Conservation (phyloP, 2,888 invertebrate species). For the Acanthosepion lycidas region DNA sequence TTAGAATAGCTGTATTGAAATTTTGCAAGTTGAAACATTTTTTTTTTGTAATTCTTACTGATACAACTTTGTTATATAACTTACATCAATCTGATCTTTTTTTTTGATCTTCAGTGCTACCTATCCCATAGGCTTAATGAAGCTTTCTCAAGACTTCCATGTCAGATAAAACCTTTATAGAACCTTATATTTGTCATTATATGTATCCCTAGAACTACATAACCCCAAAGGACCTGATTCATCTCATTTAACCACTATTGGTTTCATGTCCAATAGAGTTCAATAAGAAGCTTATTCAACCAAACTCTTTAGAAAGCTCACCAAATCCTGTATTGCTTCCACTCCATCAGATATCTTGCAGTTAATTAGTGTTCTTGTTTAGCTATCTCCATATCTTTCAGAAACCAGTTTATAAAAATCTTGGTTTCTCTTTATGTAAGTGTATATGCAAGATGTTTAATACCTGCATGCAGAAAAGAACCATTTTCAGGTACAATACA, state of each 20-base stretch:
- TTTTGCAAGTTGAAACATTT: not conserved
- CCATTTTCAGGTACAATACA: not conserved
- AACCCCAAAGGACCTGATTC: not conserved
- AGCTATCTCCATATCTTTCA: not conserved
- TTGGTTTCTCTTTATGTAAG: not conserved
- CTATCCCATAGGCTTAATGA: not conserved
- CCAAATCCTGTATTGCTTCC: not conserved
- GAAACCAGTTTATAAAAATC: not conserved
- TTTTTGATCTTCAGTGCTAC: not conserved
- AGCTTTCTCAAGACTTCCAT: not conserved
- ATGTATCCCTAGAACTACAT: not conserved
- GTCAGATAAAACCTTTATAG: too few relatives aligned
- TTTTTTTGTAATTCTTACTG: not conserved
- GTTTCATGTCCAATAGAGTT: not conserved
- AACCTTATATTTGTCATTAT: not conserved
- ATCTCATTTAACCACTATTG: not conserved
- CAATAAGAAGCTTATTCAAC: not conserved
- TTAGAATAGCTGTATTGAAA: not conserved
- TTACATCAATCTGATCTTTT: not conserved
- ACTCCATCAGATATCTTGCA: not conserved
- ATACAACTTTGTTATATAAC: not conserved
- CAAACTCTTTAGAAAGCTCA: not conserved
- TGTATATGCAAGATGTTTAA: not conserved
- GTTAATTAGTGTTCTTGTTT: not conserved
- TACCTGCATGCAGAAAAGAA: not conserved